Evolutionary conservation across 35 echinoderm and acorn worm genomes (phyloP), one percentile per base, ranked within the genome.

Genomic region (Anneissia japonica): DNA sequence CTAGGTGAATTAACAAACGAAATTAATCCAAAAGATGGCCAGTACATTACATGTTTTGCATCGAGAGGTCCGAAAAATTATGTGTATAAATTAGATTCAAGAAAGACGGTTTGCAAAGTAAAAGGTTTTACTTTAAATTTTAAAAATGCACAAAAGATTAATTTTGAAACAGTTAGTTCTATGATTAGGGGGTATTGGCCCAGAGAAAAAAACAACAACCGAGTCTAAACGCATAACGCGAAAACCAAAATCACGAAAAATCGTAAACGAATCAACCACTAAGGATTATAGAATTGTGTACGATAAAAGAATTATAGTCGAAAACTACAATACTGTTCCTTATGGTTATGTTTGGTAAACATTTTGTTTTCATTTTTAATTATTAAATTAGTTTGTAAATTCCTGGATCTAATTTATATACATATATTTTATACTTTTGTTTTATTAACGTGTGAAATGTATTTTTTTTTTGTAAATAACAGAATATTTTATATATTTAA

Each of bases 251-350:
- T 45, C 43, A 5, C 82, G 73, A 34, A 36, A 87, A 35, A 95
- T 96, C 11, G 81, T 89, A 0, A 83, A 40, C 35, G 79, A 85
- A 81, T 34, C 55, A 10, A 17, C 37, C 0, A 86, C n/a, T 7
- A 96, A 91, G 88, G 86, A 91, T 79, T 90, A 95, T 32, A 80
- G 89, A 30, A 82, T 91, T 23, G 93, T 95, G 33, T 91, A 91
- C 41, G 86, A 88, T 39, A 95, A 95, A 46, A 46, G 93, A 30
- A 81, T 91, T 12, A 81, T 83, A 12, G 14, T 79, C 1, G 39
- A 88, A 34, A 43, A 83, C n/a, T 95, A 38, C 34, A 72, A 45
- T 34, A 95, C 93, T 36, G 86, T 95, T 19, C 93, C 89, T n/a
- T 95, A 83, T 76, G 87, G 92, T 10, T 94, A 87, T 83, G 28